Percentiles rank a stretch among this genome's conserved stretches.
Evolutionary conservation across 2,888 invertebrate species (phyloP).

Genomic region (Petrolisthes manimaculis): DNA sequence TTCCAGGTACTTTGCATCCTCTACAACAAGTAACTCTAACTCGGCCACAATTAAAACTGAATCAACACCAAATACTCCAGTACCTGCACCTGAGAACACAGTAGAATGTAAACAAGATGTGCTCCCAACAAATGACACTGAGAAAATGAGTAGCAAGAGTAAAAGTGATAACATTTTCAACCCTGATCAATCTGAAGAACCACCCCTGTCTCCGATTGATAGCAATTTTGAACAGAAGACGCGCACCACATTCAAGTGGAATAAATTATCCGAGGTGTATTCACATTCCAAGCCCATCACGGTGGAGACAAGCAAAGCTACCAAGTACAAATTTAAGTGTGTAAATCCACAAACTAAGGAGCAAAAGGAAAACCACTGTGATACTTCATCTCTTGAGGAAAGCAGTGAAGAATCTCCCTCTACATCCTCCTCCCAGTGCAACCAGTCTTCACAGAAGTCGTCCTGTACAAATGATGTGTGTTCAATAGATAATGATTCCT

Average conservation of each 20-base stretch:
- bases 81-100: background rate
- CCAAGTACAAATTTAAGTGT: slow-evolving; percentile 30
- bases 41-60: background rate
- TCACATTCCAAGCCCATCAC: background rate
- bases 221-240: background rate
- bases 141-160: too few relatives aligned
- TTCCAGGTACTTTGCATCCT: slow-evolving; percentile 3
- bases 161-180: too few relatives aligned
- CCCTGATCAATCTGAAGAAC: background rate
- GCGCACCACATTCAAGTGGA: slow-evolving; percentile 31
- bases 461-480: slow-evolving; percentile 32
- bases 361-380: background rate
- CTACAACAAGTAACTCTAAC: background rate
- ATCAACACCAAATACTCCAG: background rate
- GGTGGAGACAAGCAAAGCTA: slow-evolving; percentile 27
- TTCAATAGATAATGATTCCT: slow-evolving; percentile 53
- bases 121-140: too few relatives aligned
- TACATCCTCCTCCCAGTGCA: background rate
- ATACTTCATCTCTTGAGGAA: background rate
- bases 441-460: slow-evolving; percentile 1
- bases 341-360: slow-evolving; percentile 6
- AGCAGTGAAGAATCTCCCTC: too few relatives aligned
- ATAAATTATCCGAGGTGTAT: slow-evolving; percentile 31
- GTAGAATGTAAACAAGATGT: too few relatives aligned
- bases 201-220: slow-evolving; percentile 21